Base-by-base conservation (phyloP, 2,888 invertebrate species). In the Drosophila bunnanda region DNA sequence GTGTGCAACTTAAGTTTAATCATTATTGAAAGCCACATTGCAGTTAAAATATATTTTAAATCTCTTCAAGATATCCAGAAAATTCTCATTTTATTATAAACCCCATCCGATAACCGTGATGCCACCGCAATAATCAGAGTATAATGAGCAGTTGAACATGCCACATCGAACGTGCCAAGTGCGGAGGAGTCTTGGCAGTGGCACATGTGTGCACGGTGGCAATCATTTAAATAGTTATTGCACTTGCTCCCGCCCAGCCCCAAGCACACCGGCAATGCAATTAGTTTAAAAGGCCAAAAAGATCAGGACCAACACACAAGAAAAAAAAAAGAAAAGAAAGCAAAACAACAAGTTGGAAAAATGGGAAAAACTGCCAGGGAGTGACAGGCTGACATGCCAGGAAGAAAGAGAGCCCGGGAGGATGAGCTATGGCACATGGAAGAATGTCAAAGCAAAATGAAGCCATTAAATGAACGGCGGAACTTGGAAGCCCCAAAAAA, bases 371-470 rank as follows among this genome's bases (percentile, higher is more conserved):
- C 58, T 25, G 48, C 48, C 68, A 76, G 68, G 75, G 80, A 46
- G 70, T 76, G 88, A 88, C 82, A 85, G 78, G 57, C 76, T 84
- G 83, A 88, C 88, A 84, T 75, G 82, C 64, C 76, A 56, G 61
- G 48, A 50, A 39, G 30, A 57, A 17, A 3, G 7, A 43, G 17
- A 12, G 13, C 13, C 32, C 41, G 17, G 53, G 62, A 34, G 71
- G 65, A 72, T 71, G 78, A 80, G 68, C 79, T 56, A 62, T 44
- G 79, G 72, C 73, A 62, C 82, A 82, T 77, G 85, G 74, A 77
- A 79, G 81, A 85, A 86, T 85, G 88, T 85, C 88, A 85, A 83
- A 88, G 85, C 87, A 88, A 66, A 88, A 86, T 88, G 84, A 85
- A 85, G 88, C 83, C 88, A 85, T 85, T 85, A 85, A 85, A 83